A percentile compares a stretch with the other conserved stretches of the same genome.
Conservation (phyloP, 2,888 invertebrate species). For the Apodemia arnacis region DNA sequence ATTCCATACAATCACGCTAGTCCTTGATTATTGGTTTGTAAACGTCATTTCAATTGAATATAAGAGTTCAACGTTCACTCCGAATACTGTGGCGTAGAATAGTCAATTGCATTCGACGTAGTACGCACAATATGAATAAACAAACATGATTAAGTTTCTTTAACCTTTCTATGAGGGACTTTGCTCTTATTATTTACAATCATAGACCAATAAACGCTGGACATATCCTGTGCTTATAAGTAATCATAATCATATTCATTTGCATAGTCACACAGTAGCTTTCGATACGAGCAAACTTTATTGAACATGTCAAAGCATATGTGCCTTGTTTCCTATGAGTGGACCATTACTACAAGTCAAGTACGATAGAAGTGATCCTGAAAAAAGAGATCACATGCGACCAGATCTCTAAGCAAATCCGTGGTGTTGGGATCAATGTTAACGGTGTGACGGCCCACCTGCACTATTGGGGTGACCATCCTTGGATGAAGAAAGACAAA, state of each 20-base stretch:
- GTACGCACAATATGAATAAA: background rate
- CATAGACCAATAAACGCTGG: background rate
- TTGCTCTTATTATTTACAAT: conserved; percentile 10
- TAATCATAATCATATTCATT: background rate
- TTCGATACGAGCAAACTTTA: background rate
- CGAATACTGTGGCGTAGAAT: background rate
- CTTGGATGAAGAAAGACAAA: too few relatives aligned
- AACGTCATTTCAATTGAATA: too few relatives aligned
- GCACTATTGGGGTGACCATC: too few relatives aligned
- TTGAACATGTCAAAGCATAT: background rate
- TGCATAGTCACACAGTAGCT: background rate
- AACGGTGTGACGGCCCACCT: too few relatives aligned
- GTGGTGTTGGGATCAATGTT: too few relatives aligned
- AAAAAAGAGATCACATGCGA: background rate
- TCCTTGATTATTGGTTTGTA: too few relatives aligned
- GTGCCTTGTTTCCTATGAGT: background rate
- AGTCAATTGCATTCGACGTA: background rate
- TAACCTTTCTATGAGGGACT: background rate
- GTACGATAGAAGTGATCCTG: background rate
- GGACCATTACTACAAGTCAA: background rate
- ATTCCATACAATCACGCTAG: too few relatives aligned
- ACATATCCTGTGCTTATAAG: background rate
- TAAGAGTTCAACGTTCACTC: too few relatives aligned
- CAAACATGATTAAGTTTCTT: conserved; percentile 14
- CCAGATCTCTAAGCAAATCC: too few relatives aligned